These are phyloP conservation scores for Sceloporus undulatus DNA, from an alignment of 2,113 vertebrate species.

Conservation along the genomic window DNA sequence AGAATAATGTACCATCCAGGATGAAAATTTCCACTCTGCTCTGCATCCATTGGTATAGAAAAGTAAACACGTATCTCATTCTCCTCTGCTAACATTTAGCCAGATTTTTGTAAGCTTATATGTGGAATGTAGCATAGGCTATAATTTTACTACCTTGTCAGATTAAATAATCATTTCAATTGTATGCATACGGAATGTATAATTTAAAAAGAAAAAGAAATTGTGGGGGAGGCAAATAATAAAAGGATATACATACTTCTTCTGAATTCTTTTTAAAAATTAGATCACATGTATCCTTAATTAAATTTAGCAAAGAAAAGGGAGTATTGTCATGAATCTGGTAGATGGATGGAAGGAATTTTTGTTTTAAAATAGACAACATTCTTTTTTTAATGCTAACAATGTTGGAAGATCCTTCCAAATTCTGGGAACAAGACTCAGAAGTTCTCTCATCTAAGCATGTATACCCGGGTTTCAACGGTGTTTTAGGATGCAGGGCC, in stretches of 20 bases:
- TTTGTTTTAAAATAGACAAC: background rate
- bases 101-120: slow-evolving; percentile 7
- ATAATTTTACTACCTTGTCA: background rate
- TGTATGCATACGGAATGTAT: slow-evolving; percentile 16
- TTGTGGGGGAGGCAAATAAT: background rate
- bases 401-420: background rate
- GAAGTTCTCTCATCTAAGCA: background rate
- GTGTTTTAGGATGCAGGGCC: no score
- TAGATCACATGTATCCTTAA: background rate
- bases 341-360: no score
- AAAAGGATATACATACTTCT: background rate
- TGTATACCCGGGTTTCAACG: no score
- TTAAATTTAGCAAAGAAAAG: background rate
- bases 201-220: background rate
- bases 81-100: background rate
- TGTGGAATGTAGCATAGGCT: slow-evolving; percentile 7
- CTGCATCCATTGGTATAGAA: background rate
- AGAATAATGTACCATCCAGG: slow-evolving; percentile 1
- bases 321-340: background rate
- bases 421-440: background rate
- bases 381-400: background rate
- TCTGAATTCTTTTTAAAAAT: background rate
- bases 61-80: slow-evolving; percentile 14
- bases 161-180: slow-evolving; percentile 9
- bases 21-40: background rate